These are phyloP conservation scores for Troglohyphantes excavatus DNA, from an alignment of 2,888 invertebrate genomes.

Conservation along the genomic window DNA sequence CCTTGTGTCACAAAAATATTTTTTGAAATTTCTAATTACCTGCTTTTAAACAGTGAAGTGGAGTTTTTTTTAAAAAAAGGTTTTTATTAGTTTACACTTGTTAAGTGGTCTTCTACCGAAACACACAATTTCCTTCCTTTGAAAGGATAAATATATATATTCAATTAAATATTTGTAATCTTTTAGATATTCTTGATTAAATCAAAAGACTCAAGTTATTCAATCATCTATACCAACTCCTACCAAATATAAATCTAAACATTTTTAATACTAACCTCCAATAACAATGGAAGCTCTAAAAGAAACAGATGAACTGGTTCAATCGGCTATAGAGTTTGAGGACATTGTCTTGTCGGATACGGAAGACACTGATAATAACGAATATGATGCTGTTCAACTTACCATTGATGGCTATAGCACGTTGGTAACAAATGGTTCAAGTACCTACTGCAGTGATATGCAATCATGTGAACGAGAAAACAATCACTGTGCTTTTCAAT, in stretches of 20 bases:
- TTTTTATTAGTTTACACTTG: no score
- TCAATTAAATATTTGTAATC: background rate
- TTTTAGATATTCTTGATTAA: slow-evolving; percentile 8
- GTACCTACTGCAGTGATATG: slow-evolving; percentile 5
- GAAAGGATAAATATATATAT: background rate
- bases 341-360: slow-evolving; percentile 67
- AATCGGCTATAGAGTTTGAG: slow-evolving; percentile 40
- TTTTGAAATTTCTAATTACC: no score
- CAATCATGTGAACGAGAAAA: slow-evolving; percentile 12
- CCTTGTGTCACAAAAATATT: no score
- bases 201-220: background rate
- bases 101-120: no score
- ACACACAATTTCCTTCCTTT: slow-evolving; percentile 29
- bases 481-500: background rate
- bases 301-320: slow-evolving; percentile 1
- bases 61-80: no score
- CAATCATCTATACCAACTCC: background rate
- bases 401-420: slow-evolving; percentile 64
- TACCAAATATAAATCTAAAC: background rate
- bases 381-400: background rate
- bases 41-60: no score
- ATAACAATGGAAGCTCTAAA: background rate
- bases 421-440: slow-evolving; percentile 9
- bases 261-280: background rate
- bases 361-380: slow-evolving; percentile 11